Evolutionary conservation across 2,797 vertebrate species (phyloP).

Genomic region (Tokudaia muenninki): DNA sequence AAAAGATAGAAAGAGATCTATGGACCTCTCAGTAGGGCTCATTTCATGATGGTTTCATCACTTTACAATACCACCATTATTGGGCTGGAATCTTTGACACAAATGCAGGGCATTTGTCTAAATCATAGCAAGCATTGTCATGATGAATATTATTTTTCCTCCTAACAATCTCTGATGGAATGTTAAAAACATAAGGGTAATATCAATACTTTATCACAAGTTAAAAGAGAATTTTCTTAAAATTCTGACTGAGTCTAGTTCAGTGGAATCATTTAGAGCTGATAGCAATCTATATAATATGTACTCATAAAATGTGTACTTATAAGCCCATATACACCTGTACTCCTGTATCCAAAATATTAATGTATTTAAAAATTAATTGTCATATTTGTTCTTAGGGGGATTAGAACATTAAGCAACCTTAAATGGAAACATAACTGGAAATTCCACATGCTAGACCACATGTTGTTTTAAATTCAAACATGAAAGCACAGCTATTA

Average conservation of each 20-base stretch:
- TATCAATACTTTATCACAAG: background rate
- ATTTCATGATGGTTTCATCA: background rate
- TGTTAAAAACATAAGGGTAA: background rate
- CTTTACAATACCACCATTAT: background rate
- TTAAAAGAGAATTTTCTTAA: constrained; percentile 26
- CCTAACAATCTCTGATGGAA: background rate
- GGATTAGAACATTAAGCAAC: background rate
- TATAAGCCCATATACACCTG: background rate
- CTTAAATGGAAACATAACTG: background rate
- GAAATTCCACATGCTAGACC: background rate
- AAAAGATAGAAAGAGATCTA: background rate
- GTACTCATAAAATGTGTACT: background rate
- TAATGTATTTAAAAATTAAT: background rate
- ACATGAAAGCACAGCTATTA: background rate
- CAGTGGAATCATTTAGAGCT: background rate
- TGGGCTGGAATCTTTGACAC: background rate
- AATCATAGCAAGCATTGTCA: background rate
- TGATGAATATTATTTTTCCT: background rate
- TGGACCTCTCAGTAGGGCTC: background rate
- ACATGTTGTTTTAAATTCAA: constrained; percentile 31
- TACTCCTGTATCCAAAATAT: background rate
- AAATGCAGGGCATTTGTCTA: background rate
- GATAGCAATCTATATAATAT: background rate
- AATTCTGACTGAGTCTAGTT: background rate
- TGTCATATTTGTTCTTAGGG: background rate